These are phyloP conservation scores for Diplodus puntazzo DNA, from an alignment of 2,797 vertebrate genomes.

Conservation along the genomic window DNA sequence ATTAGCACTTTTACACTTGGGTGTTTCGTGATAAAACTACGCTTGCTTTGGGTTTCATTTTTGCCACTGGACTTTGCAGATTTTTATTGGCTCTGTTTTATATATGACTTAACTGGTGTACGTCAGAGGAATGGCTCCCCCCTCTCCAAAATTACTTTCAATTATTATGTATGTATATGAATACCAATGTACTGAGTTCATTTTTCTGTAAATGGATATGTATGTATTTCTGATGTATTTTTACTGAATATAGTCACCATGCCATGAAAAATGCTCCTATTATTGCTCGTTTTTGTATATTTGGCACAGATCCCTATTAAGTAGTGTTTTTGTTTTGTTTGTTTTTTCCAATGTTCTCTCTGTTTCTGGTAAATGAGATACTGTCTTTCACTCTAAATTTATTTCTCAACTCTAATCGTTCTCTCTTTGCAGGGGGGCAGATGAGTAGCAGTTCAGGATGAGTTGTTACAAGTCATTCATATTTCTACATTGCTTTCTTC, in stretches of 20 bases:
- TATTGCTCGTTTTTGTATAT: conserved; percentile 63
- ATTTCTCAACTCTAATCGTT: background rate
- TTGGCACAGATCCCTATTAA: conserved; percentile 47
- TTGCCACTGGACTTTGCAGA: conserved; percentile 31
- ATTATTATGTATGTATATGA: conserved; percentile 64
- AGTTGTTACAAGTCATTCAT: conserved; percentile 16
- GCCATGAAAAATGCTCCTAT: conserved; percentile 40
- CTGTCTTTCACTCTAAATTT: conserved; percentile 33
- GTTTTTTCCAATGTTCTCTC: conserved; percentile 6
- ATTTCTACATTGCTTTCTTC: conserved; percentile 35
- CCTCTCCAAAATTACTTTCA: conserved; percentile 12
- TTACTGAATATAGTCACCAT: conserved; percentile 50
- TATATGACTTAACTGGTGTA: conserved; percentile 19
- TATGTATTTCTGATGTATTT: conserved; percentile 56
- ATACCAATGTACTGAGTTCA: conserved; percentile 59
- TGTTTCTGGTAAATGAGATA: conserved; percentile 30
- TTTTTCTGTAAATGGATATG: conserved; percentile 69
- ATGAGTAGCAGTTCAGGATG: conserved; percentile 23
- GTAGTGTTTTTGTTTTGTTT: background rate
- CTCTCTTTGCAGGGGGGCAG: conserved; percentile 17
- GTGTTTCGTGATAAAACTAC: conserved; percentile 9
- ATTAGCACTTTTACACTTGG: conserved; percentile 6
- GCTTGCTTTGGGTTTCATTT: conserved; percentile 20
- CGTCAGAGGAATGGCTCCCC: conserved; percentile 13
- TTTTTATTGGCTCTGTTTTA: conserved; percentile 36